Base-by-base conservation (phyloP, 2,797 vertebrate genomes). In the Myioborus miniatus region DNA sequence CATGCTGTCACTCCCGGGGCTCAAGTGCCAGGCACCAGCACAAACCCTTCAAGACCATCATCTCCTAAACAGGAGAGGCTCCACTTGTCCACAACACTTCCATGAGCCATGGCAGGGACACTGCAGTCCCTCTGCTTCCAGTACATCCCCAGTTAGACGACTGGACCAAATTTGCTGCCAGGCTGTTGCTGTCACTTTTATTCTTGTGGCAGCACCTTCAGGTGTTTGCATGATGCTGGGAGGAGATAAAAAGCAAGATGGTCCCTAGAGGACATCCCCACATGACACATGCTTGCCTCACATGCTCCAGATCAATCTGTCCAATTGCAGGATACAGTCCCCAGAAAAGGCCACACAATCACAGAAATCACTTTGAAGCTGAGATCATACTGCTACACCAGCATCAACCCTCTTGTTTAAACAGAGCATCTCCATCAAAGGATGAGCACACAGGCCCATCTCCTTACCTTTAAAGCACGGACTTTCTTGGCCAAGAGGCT, bases 401-500 rank as follows among this genome's bases (percentile, higher is more conserved):
- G 77, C 69, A 76, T 36, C 72, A 87, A 29, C 19, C 29, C 44
- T 69, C 80, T 58, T 74, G 53, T 83, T 91, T 59, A 83, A 93
- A 64, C 30, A 3, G 67, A 77, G 23, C 17, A 20, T 15, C 27
- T 15, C 32, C 16, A 37, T 55, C 56, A 79, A 75, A 76, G 74
- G 37, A 76, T 36, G 15, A 17, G 50, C 69, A 71, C 30, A 26
- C 32, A 53, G 72, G 41, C 30, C 68, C 47, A 29, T 18, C 53
- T 32, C 37, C 98, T 98, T 98, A 99, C 99, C 99, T 99, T 99
- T 96, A 99, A 97, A 88, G 99, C 99, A 98, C 98, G 99, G 96
- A 99, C 99, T 97, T 99, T 99, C 95, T 99, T 99, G 97, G 98
- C 98, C 96, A 99, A 98, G 90, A 99, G 98, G 92, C 97, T 99